These are phyloP conservation scores for Smittia sp. DNA, from an alignment of 2,888 invertebrate genomes.

Conservation along the genomic window DNA sequence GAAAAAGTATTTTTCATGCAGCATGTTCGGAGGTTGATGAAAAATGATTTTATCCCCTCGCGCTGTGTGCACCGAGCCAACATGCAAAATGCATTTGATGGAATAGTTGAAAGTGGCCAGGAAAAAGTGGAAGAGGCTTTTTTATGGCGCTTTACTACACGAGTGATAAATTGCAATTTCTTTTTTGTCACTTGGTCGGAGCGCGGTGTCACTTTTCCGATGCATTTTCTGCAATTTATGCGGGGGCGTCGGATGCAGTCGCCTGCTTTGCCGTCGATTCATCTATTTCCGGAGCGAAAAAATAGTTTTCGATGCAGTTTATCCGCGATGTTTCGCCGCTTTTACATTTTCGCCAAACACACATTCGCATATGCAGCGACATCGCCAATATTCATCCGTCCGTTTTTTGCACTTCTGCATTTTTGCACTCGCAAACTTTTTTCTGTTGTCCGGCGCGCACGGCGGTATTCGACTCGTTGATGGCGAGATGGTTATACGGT, in stretches of 20 bases:
- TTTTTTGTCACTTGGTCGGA: constrained; percentile 19
- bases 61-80: not conserved
- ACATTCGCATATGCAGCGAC: constrained; percentile 27
- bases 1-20: not conserved
- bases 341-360: constrained; percentile 11
- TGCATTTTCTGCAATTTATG: constrained; percentile 28
- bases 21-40: not conserved
- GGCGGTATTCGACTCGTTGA: constrained; percentile 26
- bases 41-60: constrained; percentile 17
- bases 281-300: constrained; percentile 38
- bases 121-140: not conserved
- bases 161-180: constrained; percentile 40
- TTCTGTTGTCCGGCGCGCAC: not conserved
- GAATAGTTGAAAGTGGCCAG: constrained; percentile 19
- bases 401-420: not conserved
- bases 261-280: constrained; percentile 24
- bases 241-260: not conserved
- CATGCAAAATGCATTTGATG: constrained; percentile 41
- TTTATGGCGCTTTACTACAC: constrained; percentile 17
- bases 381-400: constrained; percentile 24
- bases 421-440: constrained; percentile 14
- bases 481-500: constrained; percentile 39
- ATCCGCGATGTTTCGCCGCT: not conserved
- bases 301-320: constrained; percentile 22
- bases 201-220: constrained; percentile 39